Base-by-base conservation (phyloP, 2,797 vertebrate genomes). In the Notamacropus eugenii region DNA sequence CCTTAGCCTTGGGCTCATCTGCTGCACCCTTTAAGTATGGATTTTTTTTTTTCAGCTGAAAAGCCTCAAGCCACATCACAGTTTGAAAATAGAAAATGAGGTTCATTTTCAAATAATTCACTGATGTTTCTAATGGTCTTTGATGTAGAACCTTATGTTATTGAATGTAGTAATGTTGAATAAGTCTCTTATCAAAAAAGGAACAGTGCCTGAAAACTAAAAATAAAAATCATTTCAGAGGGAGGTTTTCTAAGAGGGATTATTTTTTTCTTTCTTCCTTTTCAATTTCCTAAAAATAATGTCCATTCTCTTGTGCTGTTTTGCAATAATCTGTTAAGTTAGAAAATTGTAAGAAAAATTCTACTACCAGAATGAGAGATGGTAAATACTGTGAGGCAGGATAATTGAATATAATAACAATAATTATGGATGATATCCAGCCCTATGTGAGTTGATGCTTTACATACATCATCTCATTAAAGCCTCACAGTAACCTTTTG, bases 61-160 rank as follows among this genome's bases (percentile, higher is more conserved):
- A 91, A 90, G 28, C 67, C 56, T 94, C 55, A 87, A 87, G 74
- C 74, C 87, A 2, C 62, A 46, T 97, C 55, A 92, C 57, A 93
- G 96, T 97, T 96, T 96, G 91, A 97, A 96, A 97, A 93, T 95
- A 93, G 96, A 92, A 96, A 93, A 40, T 54, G 29, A 97, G 91
- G 58, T 96, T 95, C 96, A 56, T 91, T 96, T 96, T 96, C 93
- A 95, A 16, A 90, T 93, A 91, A 55, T 91, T 91, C 90, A 91
- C 28, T 91, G 52, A 91, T 91, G 52, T 55, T 91, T 91, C 90
- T 91, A 91, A 54, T n/a, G 54, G 52, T 93, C 54, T 56, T 95
- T 94, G 90, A 50, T 96, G 93, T 55, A 92, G 55, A 94, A 90
- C 31, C 27, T 93, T 94, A 58, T 5, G 19, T 90, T 93, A 90